phyloP scores from a whole-genome alignment of 2,797 vertebrate genomes.

The Danio jaintianensis region DNA sequence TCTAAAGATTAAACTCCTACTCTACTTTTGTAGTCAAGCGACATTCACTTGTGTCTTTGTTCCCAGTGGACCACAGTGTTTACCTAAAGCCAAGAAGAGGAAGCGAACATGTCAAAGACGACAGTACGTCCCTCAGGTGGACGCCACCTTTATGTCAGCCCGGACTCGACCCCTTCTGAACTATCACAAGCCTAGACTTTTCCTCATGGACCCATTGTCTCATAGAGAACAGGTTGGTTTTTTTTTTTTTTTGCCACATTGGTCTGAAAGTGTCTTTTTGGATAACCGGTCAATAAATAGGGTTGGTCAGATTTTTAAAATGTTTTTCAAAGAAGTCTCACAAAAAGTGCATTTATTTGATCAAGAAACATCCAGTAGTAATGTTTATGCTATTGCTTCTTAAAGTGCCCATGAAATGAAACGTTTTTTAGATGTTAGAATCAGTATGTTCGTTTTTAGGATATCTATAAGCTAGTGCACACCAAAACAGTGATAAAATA shows the following conservation, averaged over 20 bases:
- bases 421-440: too few relatives aligned
- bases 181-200: conserved; percentile 89
- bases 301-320: not conserved
- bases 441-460: too few relatives aligned
- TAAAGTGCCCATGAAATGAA: too few relatives aligned
- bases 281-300: too few relatives aligned
- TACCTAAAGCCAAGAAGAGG: conserved; percentile 79
- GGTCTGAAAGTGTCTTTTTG: not conserved
- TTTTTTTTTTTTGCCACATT: not conserved
- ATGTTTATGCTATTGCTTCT: too few relatives aligned
- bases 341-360: not conserved
- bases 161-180: conserved; percentile 86
- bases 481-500: too few relatives aligned
- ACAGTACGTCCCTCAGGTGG: conserved; percentile 70
- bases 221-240: conserved; percentile 74
- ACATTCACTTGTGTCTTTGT: conserved; percentile 36
- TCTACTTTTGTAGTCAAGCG: conserved; percentile 55
- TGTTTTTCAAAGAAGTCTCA: not conserved
- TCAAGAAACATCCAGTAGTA: not conserved
- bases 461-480: too few relatives aligned
- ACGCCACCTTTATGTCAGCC: conserved; percentile 80
- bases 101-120: conserved; percentile 76
- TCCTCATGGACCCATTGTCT: conserved; percentile 72
- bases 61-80: conserved; percentile 66
- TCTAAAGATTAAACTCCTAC: not conserved